A percentile compares a stretch with the other conserved stretches of the same genome.
These are phyloP conservation scores for Hypothenemus hampei DNA, from an alignment of 1,140 invertebrate genomes.

Conservation along the genomic window DNA sequence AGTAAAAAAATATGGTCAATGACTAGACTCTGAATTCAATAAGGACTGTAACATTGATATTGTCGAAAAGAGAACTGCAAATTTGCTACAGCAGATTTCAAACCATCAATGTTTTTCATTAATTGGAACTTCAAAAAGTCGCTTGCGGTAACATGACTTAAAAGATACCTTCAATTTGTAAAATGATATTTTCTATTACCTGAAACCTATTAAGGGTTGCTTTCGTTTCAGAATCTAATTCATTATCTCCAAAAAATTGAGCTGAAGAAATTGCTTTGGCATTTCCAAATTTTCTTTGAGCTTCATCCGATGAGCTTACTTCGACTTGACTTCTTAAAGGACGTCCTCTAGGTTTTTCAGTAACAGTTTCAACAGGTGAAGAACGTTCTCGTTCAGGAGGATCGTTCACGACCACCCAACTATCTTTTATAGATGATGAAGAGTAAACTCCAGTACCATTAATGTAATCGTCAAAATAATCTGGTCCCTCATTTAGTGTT, in stretches of 20 bases:
- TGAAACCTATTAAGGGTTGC: conserved; percentile 63
- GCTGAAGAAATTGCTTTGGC: conserved; percentile 98
- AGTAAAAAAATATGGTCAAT: no score
- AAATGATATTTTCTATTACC: conserved; percentile 42
- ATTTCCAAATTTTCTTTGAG: conserved; percentile 91
- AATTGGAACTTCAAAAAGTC: no score
- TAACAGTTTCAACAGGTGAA: conserved; percentile 45
- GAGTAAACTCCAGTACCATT: conserved; percentile 22
- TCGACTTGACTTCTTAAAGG: background rate
- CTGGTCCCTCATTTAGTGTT: conserved; percentile 38
- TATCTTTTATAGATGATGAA: conserved; percentile 27
- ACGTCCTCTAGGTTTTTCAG: conserved; percentile 21
- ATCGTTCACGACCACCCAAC: conserved; percentile 43
- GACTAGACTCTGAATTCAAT: no score
- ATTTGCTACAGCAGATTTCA: no score
- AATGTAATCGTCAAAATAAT: conserved; percentile 45
- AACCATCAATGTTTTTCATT: no score
- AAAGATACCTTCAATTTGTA: no score
- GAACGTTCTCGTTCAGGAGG: conserved; percentile 52
- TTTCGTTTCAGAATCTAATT: conserved; percentile 57
- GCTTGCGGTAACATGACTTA: no score
- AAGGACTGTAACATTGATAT: no score
- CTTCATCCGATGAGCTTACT: conserved; percentile 51
- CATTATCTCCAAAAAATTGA: conserved; percentile 82
- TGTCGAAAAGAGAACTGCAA: no score